Conservation (phyloP, 2,888 invertebrate species). For the Chydorus sphaericus region DNA sequence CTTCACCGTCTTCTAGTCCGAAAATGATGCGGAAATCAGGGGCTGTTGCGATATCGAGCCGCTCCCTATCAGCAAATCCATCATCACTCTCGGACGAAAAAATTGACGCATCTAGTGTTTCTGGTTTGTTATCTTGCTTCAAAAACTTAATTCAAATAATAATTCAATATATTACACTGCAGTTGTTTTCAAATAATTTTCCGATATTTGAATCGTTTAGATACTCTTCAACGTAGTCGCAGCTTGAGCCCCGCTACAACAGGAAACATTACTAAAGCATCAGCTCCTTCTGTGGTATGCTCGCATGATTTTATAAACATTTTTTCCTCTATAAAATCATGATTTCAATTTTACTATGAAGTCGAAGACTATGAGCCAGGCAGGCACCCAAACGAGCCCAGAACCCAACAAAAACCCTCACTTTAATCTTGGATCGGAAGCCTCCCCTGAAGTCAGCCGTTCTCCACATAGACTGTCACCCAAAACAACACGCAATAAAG, state of each 20-base stretch:
- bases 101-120: slow-evolving; percentile 23
- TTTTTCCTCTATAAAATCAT: no score
- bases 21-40: slow-evolving; percentile 22
- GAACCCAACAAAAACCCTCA: slow-evolving; percentile 37
- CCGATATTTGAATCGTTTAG: background rate
- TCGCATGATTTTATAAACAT: no score
- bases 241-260: slow-evolving; percentile 27
- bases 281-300: background rate
- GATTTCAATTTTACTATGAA: background rate
- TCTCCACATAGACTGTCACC: slow-evolving; percentile 33
- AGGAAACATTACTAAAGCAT: no score
- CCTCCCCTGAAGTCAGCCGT: slow-evolving; percentile 13
- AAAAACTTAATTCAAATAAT: background rate
- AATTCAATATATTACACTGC: background rate
- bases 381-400: slow-evolving; percentile 56
- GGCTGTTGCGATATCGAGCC: slow-evolving; percentile 23
- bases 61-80: slow-evolving; percentile 1
- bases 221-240: slow-evolving; percentile 19
- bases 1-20: slow-evolving; percentile 48
- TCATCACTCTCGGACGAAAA: no score
- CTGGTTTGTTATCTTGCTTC: background rate
- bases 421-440: slow-evolving; percentile 46
- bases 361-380: background rate
- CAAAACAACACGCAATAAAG: slow-evolving; percentile 36
- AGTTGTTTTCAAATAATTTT: background rate